Percentiles rank a stretch among this genome's conserved stretches.
phyloP scores from a whole-genome alignment of 2,888 invertebrate genomes.

The Leptodirus hochenwartii region DNA sequence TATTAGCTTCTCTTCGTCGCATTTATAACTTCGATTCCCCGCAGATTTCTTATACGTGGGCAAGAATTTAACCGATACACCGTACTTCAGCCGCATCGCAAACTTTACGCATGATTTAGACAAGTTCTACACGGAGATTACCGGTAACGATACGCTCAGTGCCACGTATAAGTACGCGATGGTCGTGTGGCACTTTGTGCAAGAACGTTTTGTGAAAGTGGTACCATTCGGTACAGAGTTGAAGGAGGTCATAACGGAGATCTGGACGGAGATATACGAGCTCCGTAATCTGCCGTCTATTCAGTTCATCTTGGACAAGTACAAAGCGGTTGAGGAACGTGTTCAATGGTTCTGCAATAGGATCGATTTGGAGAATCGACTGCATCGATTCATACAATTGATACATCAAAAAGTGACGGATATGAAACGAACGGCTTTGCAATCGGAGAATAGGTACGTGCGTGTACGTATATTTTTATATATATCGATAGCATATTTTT shows the following conservation, averaged over 20 bases:
- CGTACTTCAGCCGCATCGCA: conserved; percentile 63
- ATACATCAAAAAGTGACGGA: conserved; percentile 53
- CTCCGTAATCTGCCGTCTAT: conserved; percentile 41
- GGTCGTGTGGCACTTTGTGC: conserved; percentile 45
- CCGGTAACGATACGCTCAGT: conserved; percentile 57
- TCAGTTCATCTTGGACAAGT: conserved; percentile 33
- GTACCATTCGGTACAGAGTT: conserved; percentile 52
- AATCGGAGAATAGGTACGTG: conserved; percentile 55
- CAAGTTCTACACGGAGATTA: conserved; percentile 57
- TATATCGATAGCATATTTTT: conserved; percentile 4
- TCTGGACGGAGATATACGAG: conserved; percentile 39
- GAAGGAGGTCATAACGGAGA: conserved; percentile 41
- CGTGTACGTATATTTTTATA: conserved; percentile 5
- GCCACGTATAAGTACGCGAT: conserved; percentile 60
- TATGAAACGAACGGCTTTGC: conserved; percentile 57
- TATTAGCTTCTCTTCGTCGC: too few species aligned
- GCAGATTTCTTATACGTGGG: conserved; percentile 63
- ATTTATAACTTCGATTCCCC: too few species aligned
- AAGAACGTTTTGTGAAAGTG: conserved; percentile 44
- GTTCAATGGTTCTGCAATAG: conserved; percentile 59
- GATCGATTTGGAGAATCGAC: conserved; percentile 49
- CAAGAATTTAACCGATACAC: conserved; percentile 57
- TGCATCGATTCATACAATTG: conserved; percentile 43
- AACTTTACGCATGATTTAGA: conserved; percentile 69
- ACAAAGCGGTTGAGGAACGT: conserved; percentile 40